Percentiles rank a stretch among this genome's conserved stretches.
Evolutionary conservation across 2,888 invertebrate genomes (phyloP).

Genomic region (Portevinia maculata): DNA sequence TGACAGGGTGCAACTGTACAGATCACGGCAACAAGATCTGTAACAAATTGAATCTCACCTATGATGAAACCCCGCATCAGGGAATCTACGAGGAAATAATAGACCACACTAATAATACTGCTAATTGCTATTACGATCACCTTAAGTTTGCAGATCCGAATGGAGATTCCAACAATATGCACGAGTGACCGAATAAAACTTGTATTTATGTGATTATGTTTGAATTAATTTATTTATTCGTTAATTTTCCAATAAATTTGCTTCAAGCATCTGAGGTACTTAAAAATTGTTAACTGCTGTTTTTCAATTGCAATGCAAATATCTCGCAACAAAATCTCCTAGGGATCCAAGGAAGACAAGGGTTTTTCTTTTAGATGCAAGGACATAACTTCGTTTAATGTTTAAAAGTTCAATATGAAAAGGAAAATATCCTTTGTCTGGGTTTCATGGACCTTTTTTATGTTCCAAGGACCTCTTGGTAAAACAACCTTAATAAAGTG

Average conservation of each 20-base stretch:
- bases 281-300: no score
- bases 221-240: conserved; percentile 2
- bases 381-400: no score
- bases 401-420: no score
- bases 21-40: conserved; percentile 66
- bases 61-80: conserved; percentile 77
- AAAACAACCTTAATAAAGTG: no score
- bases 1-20: conserved; percentile 79
- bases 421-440: no score
- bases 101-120: conserved; percentile 62
- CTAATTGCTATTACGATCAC: conserved; percentile 75
- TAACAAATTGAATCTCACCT: conserved; percentile 78
- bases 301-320: no score
- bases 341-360: no score
- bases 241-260: neutral
- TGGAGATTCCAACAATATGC: neutral
- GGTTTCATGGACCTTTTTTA: no score
- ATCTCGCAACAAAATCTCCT: no score
- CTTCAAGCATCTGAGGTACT: neutral
- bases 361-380: no score
- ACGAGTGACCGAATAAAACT: neutral
- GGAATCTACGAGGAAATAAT: conserved; percentile 80
- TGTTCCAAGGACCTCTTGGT: no score
- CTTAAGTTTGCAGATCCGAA: conserved; percentile 62
- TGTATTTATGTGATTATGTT: conserved; percentile 2